Percentiles rank a stretch among this genome's conserved stretches.
Conservation (phyloP, 2,888 invertebrate species). For the Hypomecis punctinalis region DNA sequence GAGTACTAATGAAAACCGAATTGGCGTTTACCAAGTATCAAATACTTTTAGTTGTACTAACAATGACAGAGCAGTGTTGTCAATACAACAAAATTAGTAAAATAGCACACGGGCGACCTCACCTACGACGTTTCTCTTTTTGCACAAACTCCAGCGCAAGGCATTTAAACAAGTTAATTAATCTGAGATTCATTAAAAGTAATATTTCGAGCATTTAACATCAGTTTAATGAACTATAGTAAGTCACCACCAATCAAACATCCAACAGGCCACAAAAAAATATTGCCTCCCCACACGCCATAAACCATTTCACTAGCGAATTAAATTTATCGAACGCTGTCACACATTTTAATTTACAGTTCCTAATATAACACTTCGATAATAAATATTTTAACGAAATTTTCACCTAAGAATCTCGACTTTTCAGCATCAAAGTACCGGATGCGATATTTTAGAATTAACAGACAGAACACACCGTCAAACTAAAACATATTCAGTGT, state of each 20-base stretch:
- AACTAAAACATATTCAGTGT: slow-evolving; percentile 40
- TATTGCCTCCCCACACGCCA: not conserved
- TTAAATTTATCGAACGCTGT: slow-evolving; percentile 32
- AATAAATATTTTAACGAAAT: slow-evolving; percentile 31
- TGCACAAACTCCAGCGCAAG: too few species aligned
- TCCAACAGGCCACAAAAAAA: slow-evolving; percentile 3
- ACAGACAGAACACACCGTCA: slow-evolving; percentile 33
- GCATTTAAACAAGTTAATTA: too few species aligned
- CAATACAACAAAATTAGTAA: too few species aligned
- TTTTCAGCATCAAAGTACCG: slow-evolving; percentile 40
- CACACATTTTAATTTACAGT: slow-evolving; percentile 25
- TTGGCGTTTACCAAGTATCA: too few species aligned
- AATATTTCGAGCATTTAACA: too few species aligned
- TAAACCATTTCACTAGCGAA: slow-evolving; percentile 24
- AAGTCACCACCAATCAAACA: slow-evolving; percentile 10
- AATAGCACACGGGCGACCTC: too few species aligned
- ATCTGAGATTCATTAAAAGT: too few species aligned
- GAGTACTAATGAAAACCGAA: too few species aligned
- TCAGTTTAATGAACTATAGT: not conserved
- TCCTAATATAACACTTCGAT: slow-evolving; percentile 27
- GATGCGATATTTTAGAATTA: slow-evolving; percentile 40
- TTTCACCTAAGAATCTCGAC: slow-evolving; percentile 28
- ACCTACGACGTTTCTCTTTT: too few species aligned
- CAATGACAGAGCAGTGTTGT: too few species aligned
- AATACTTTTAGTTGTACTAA: too few species aligned